Conservation (phyloP, 2,797 vertebrate genomes). For the Myoxocephalus aenaeus region DNA sequence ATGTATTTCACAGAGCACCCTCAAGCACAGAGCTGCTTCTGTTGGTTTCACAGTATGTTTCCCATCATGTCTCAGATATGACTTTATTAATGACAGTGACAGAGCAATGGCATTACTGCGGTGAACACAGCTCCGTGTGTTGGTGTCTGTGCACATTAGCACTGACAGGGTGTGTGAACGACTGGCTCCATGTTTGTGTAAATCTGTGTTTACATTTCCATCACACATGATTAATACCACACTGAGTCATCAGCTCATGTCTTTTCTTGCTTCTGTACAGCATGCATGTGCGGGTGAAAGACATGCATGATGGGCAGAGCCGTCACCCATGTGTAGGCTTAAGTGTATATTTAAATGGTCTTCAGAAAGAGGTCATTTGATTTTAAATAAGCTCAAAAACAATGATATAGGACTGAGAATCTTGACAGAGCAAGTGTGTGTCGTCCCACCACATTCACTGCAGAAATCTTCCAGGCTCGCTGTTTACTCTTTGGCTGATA, state of each 20-base stretch:
- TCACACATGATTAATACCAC: conserved; percentile 50
- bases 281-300: conserved; percentile 31
- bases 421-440: neutral
- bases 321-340: conserved; percentile 20
- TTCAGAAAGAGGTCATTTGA: conserved; percentile 18
- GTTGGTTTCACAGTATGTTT: conserved; percentile 7
- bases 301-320: conserved; percentile 13
- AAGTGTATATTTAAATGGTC: conserved; percentile 26
- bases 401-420: neutral
- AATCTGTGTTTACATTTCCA: conserved; percentile 51
- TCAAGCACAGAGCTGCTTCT: neutral
- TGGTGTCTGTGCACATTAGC: conserved; percentile 25
- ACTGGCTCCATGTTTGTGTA: conserved; percentile 45
- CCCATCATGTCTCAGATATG: conserved; percentile 18
- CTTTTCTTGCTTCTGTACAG: neutral
- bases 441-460: conserved; percentile 18
- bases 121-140: conserved; percentile 4
- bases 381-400: neutral
- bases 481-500: conserved; percentile 38
- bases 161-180: conserved; percentile 15
- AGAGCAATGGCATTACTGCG: conserved; percentile 20
- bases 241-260: conserved; percentile 46
- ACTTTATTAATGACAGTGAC: conserved; percentile 49
- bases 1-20: conserved; percentile 8
- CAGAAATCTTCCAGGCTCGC: conserved; percentile 3